Percentiles rank a stretch among this genome's conserved stretches.
These are phyloP conservation scores for Oenanthe melanoleuca DNA, from an alignment of 2,113 vertebrate genomes.

Conservation along the genomic window DNA sequence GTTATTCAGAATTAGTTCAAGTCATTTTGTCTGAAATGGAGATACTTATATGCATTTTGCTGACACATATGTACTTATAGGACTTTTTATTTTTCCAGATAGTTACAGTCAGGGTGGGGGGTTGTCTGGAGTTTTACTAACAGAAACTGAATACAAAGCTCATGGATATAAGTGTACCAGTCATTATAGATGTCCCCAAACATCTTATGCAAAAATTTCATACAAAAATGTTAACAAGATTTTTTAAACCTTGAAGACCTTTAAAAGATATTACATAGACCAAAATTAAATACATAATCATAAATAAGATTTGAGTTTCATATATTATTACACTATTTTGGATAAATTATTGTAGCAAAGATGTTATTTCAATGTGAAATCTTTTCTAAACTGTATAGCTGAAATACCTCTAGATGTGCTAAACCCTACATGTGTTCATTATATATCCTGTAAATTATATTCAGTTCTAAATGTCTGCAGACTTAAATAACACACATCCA, in stretches of 20 bases:
- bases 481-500: neutral
- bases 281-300: neutral
- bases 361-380: neutral
- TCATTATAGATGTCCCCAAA: neutral
- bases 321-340: neutral
- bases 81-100: neutral
- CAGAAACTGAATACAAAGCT: neutral
- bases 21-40: neutral
- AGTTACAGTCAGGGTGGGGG: accelerated
- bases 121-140: neutral
- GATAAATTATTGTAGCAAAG: neutral
- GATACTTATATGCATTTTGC: neutral
- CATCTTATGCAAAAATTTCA: neutral
- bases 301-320: neutral
- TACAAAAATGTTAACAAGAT: neutral
- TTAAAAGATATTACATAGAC: neutral
- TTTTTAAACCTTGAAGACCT: neutral
- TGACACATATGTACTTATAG: neutral
- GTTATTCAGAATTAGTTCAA: neutral
- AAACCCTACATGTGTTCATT: neutral
- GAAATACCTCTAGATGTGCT: neutral
- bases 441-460: neutral
- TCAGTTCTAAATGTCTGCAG: neutral
- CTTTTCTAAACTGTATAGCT: neutral
- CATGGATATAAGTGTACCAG: neutral